Base-by-base conservation (phyloP, 30 jellyfish, hydroid and myxozoan species). In the Pelagia noctiluca region DNA sequence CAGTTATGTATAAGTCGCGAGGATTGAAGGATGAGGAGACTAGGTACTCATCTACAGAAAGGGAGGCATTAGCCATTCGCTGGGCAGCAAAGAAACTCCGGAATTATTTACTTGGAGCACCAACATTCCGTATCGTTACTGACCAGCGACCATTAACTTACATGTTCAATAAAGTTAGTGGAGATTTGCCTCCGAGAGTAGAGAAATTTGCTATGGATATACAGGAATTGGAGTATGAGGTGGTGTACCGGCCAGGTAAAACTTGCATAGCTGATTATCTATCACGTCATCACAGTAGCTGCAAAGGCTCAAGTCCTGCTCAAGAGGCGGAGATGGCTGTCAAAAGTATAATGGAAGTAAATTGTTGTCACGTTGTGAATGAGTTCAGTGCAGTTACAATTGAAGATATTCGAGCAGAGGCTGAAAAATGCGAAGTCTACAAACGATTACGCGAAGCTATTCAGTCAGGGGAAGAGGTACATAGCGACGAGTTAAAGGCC, bases 71-170 rank as follows among this genome's bases (percentile, higher is more conserved):
- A 42, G 57, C 57, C 16, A 42, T 42, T 42, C 57, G 57, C 57
- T 42, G 57, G 57, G 57, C 57, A 42, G 57, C 57, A 42, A 42
- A 42, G 57, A 42, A 42, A 42, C 57, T 42, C 57, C 57, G 57
- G 57, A 42, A 42, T 42, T 42, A 42, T 42, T 42, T 42, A 42
- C 57, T 42, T 42, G 57, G 57, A 42, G 57, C 57, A 42, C 57
- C 57, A 42, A 42, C 57, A 42, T 42, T 42, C 57, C 57, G 57
- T 42, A 42, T 42, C 57, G 57, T 42, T 42, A 42, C 57, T 42
- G 57, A 42, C 57, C 57, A 42, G 12, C 57, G 57, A 42, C 57
- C 57, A 42, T 42, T 42, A 42, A 42, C 57, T 42, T 42, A 42
- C 57, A 42, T 42, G 57, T 42, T 42, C 57, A 42, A 42, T 42